Evolutionary conservation across 2,888 invertebrate genomes (phyloP), one percentile per base, ranked within the genome.

Genomic region (Hydriomena furcata): DNA sequence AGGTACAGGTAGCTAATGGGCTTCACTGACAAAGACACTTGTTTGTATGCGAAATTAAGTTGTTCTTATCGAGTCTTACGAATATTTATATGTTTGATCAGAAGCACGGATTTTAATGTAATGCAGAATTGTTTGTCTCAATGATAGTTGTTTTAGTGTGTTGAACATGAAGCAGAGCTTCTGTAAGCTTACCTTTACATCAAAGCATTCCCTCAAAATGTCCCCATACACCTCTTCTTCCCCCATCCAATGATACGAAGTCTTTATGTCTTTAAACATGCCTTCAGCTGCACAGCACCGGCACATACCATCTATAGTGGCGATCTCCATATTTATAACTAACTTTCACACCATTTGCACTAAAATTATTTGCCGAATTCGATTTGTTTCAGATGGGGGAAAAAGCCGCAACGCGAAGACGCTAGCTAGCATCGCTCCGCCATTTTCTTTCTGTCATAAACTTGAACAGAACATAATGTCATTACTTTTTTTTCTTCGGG

Each of bases 231-330:
- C 65, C 58, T 90, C 89, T 58, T 84, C 81, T 13, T 81, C 82
- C 43, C 87, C 89, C 85, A 89, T 86, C 89, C 89, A 90, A 46
- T 73, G 73, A 56, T 88, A 88, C 0, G 77, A 65, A 12, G 71
- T 70, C 59, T 77, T 77, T 46, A 89, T 68, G 65, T 87, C 84
- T 73, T 89, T 89, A 53, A 77, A 89, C 17, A 78, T 75, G 43
- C 89, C 89, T 58, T 85, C 84, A 1, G 86, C 78, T 1, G 86
- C 82, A 76, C 89, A 90, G 71, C 89, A 90, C 59, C 89, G 82
- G 66, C 89, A 90, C 75, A 88, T 81, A 52, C 79, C 76, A 56
- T 73, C 75, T 52, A 66, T 71, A 30, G 77, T 66, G 40, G 71
- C 28, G 27, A 70, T 60, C 60, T 84, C 87, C 87, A 88, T 89